Conservation (phyloP, 2,888 invertebrate genomes). For the Leucophora obtusa region DNA sequence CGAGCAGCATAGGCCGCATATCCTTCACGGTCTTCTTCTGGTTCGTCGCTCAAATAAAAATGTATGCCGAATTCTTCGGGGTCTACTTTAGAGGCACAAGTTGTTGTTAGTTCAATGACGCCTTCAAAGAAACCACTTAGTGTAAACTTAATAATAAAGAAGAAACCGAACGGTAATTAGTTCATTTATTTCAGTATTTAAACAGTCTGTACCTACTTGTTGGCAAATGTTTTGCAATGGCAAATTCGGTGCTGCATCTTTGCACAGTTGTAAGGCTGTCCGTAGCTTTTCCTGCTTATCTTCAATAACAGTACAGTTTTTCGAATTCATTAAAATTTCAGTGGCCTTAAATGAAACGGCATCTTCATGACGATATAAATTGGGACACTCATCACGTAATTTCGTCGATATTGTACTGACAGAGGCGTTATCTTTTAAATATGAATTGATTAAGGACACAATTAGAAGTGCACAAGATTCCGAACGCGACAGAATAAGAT, state of each 20-base stretch:
- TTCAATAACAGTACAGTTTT: slow-evolving; percentile 84
- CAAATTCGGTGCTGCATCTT: slow-evolving; percentile 91
- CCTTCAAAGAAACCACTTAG: slow-evolving; percentile 90
- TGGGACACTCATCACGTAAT: slow-evolving; percentile 94
- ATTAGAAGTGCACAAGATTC: slow-evolving; percentile 87
- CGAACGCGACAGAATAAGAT: slow-evolving; percentile 79
- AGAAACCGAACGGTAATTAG: background rate
- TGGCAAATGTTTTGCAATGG: slow-evolving; percentile 91
- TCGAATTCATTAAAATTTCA: slow-evolving; percentile 91
- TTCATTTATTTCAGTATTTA: background rate
- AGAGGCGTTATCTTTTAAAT: slow-evolving; percentile 96
- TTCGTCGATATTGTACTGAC: slow-evolving; percentile 94
- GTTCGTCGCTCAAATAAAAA: slow-evolving; percentile 91
- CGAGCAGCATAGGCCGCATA: slow-evolving; percentile 85
- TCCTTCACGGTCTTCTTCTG: slow-evolving; percentile 90
- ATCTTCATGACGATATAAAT: slow-evolving; percentile 95
- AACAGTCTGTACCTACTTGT: slow-evolving; percentile 78
- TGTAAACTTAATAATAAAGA: slow-evolving; percentile 80
- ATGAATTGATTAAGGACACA: slow-evolving; percentile 91
- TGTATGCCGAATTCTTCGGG: slow-evolving; percentile 92
- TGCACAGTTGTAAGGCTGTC: slow-evolving; percentile 90
- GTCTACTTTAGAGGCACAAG: slow-evolving; percentile 92
- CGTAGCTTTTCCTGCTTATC: slow-evolving; percentile 88
- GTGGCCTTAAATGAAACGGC: slow-evolving; percentile 97
- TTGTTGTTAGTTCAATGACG: slow-evolving; percentile 91